Evolutionary conservation across 2,797 vertebrate genomes (phyloP), one percentile per base, ranked within the genome.

Genomic region (Triplophysa yarkandensis): DNA sequence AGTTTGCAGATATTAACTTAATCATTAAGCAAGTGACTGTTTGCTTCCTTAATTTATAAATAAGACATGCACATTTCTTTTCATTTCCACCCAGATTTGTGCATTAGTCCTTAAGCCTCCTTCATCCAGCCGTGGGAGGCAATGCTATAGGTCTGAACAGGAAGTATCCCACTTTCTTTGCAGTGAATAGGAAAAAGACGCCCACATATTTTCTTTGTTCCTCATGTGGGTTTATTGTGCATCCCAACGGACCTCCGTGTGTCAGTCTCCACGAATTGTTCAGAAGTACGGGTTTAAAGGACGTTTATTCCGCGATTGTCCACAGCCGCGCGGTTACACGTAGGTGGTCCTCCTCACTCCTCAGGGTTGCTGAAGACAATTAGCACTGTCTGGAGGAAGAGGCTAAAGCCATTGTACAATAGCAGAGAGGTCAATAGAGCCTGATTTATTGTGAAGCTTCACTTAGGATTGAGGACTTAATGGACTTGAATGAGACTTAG

Each of bases 71-170:
- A n/a, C n/a, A n/a, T 58, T 28, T 17, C 27, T 30, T 58, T 8
- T 6, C 5, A 34, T 34, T 54, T 36, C 36, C 21, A 67, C 57
- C 41, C 60, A 63, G 48, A 57, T 55, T 54, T 67, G 61, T 65
- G 62, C 23, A 52, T 64, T 46, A 41, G 64, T 68, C 28, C 41
- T 70, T 67, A 17, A 54, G 58, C 82, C 83, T 83, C 72, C 8
- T 89, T 68, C 87, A 80, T 85, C 79, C 83, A 79, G 79, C 80
- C 82, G 84, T 86, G 86, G 81, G 80, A 85, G 84, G 86, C 78
- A 85, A 86, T 77, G 77, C 25, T 84, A 82, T 83, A 81, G 70
- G 81, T 61, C 48, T 71, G 32, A 77, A 82, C 75, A 69, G 66
- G 65, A 88, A 85, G 83, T 88, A 30, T 85, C 80, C 71, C 21